Conservation (phyloP, 2,113 vertebrate species). For the Casuarius casuarius region DNA sequence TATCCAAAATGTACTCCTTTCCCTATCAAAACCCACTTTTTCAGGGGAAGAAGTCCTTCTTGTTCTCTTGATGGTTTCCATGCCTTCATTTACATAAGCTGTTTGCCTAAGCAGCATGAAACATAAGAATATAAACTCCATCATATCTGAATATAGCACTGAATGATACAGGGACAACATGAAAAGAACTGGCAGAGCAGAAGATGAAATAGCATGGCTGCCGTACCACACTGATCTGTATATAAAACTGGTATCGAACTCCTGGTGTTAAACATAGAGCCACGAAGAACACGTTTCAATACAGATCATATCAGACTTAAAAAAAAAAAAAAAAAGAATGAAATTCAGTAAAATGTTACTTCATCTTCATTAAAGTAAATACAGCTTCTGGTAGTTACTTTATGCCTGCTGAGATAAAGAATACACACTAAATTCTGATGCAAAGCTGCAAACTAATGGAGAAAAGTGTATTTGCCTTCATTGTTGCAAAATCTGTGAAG, state of each 20-base stretch:
- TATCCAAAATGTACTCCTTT: background rate
- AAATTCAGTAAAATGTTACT: background rate
- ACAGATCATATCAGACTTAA: background rate
- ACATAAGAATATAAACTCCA: background rate
- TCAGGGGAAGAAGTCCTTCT: background rate
- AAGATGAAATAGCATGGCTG: background rate
- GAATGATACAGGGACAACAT: background rate
- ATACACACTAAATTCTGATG: background rate
- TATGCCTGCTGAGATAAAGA: background rate
- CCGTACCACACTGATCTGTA: background rate
- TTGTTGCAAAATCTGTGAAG: background rate
- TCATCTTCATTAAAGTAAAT: background rate
- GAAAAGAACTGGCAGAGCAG: background rate
- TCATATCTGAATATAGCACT: background rate
- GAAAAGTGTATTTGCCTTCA: background rate
- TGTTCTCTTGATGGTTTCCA: background rate
- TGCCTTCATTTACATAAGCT: background rate
- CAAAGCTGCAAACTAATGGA: background rate
- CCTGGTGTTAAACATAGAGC: rapidly evolving
- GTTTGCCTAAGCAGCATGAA: background rate
- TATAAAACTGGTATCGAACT: background rate
- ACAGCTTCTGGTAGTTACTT: background rate
- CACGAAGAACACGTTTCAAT: background rate
- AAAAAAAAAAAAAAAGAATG: background rate
- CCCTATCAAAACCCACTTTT: background rate